Evolutionary conservation across 30 jellyfish, hydroid and myxozoan genomes (phyloP).

Genomic region (Cassiopea xamachana): DNA sequence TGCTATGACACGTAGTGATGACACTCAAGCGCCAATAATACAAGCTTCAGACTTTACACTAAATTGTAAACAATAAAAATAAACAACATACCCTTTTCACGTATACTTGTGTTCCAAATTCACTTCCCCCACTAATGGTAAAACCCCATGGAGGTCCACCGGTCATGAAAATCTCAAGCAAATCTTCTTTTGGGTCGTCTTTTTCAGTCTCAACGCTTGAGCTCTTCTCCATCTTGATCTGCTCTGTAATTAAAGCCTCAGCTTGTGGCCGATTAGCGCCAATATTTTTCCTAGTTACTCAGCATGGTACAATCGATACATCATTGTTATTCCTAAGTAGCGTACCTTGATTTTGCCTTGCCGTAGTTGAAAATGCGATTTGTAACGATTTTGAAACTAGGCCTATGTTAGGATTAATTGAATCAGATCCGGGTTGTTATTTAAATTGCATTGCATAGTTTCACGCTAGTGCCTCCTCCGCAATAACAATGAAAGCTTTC

Average conservation of each 20-base stretch:
- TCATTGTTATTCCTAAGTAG: conserved; percentile 17
- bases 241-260: conserved; percentile 5
- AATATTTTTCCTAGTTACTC: conserved; percentile 45
- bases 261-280: conserved; percentile 52
- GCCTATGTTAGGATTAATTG: conserved; percentile 31
- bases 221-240: conserved; percentile 41
- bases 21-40: background rate
- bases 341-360: conserved; percentile 4
- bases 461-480: conserved; percentile 14
- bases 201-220: background rate
- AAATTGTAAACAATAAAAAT: conserved; percentile 4
- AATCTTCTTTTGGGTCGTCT: conserved; percentile 26
- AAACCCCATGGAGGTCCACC: conserved; percentile 99
- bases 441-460: conserved; percentile 21
- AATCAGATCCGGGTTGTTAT: conserved; percentile 54
- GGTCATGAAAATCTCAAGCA: conserved; percentile 57
- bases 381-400: background rate
- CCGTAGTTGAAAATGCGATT: background rate
- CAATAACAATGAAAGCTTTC: conserved; percentile 2
- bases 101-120: conserved; percentile 73
- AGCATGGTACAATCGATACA: conserved; percentile 30
- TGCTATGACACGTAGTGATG: background rate
- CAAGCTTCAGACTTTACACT: background rate
- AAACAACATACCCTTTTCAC: conserved; percentile 72
- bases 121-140: conserved; percentile 89